Evolutionary conservation across 2,888 invertebrate species (phyloP).

Genomic region (Entomobrya proxima): DNA sequence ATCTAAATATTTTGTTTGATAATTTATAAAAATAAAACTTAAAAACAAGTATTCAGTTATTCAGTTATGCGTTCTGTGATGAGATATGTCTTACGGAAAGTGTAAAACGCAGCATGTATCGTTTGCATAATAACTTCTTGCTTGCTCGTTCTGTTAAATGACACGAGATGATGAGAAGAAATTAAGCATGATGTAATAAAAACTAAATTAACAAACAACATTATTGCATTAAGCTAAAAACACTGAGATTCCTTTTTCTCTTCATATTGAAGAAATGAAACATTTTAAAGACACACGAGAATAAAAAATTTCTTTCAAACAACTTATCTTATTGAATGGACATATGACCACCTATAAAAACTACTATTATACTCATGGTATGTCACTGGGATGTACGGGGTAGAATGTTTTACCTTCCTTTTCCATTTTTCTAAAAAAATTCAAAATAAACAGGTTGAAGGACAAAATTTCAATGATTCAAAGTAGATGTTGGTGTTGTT

Average conservation of each 20-base stretch:
- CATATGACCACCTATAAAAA: not conserved
- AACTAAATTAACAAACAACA: not conserved
- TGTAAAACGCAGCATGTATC: not conserved
- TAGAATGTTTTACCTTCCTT: not conserved
- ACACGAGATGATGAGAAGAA: slow-evolving; percentile 5
- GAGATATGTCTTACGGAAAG: not conserved
- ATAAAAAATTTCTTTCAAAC: too few relatives aligned
- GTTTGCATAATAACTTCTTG: not conserved
- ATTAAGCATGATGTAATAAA: not conserved
- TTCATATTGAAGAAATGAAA: not conserved
- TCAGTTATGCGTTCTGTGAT: too few relatives aligned
- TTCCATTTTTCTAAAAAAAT: not conserved
- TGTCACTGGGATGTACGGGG: not conserved
- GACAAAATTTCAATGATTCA: not conserved
- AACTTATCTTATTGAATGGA: too few relatives aligned
- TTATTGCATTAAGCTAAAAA: slow-evolving; percentile 12
- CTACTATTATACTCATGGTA: not conserved
- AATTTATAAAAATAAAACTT: too few relatives aligned
- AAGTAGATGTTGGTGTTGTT: not conserved
- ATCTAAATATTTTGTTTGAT: too few relatives aligned
- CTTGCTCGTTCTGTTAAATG: not conserved
- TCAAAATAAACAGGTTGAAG: not conserved
- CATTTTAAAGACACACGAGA: too few relatives aligned
- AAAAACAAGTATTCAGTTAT: too few relatives aligned
- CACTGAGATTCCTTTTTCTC: slow-evolving; percentile 28